Evolutionary conservation across 2,888 invertebrate genomes (phyloP).

Genomic region (Polymixis lichenea): DNA sequence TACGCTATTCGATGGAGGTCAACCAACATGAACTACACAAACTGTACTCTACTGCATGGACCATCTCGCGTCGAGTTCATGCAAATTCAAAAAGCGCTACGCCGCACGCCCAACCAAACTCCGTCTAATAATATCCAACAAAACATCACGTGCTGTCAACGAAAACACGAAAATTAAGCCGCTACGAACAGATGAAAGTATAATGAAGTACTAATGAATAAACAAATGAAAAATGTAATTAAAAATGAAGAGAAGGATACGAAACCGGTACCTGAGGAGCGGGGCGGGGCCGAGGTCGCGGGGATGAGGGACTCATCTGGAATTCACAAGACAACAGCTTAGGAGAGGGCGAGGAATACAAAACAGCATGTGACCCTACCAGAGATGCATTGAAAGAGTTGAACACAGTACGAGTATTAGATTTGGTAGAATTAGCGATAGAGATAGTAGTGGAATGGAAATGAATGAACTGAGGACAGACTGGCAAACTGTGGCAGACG

Average conservation of each 20-base stretch:
- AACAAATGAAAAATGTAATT: constrained; percentile 69
- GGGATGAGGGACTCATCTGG: constrained; percentile 90
- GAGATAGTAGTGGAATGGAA: constrained; percentile 52
- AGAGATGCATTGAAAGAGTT: constrained; percentile 65
- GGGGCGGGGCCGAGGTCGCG: constrained; percentile 89
- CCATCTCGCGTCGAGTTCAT: constrained; percentile 47
- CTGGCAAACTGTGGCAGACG: constrained; percentile 44
- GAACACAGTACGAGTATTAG: constrained; percentile 52
- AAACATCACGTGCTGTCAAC: constrained; percentile 59
- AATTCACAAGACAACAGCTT: constrained; percentile 89
- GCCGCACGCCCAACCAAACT: constrained; percentile 38
- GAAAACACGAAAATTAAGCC: constrained; percentile 62
- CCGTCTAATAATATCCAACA: constrained; percentile 61
- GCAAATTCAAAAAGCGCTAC: constrained; percentile 65
- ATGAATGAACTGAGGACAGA: constrained; percentile 48
- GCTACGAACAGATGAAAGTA: constrained; percentile 62
- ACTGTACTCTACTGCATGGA: constrained; percentile 40
- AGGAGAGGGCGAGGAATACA: constrained; percentile 82
- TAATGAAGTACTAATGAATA: constrained; percentile 67
- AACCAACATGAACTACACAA: constrained; percentile 40
- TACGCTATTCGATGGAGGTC: constrained; percentile 24
- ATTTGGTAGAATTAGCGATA: constrained; percentile 61
- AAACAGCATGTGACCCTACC: constrained; percentile 67
- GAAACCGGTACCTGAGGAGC: constrained; percentile 88
- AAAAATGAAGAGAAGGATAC: constrained; percentile 75